Evolutionary conservation across 2,113 vertebrate genomes (phyloP), one percentile per base, ranked within the genome.

Genomic region (Cynoglossus semilaevis): DNA sequence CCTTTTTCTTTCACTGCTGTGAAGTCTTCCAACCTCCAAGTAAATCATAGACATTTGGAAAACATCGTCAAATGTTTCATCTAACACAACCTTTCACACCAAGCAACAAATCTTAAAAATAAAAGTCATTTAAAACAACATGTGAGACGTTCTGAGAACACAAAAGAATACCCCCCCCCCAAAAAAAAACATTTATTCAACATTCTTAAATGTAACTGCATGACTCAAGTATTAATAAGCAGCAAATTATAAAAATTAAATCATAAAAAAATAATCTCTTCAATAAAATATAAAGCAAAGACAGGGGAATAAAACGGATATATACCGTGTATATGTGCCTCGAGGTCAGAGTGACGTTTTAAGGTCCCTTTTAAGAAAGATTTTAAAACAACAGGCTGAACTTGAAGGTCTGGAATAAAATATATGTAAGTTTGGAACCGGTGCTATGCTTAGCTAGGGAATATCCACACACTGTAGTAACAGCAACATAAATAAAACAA

Each of bases 251-350:
- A 58, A 54, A 75, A 57, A 67, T 44, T 63, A 59, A 63, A 53
- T 1, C 15, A 73, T 70, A 66, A 68, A 79, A 67, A 75, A 68
- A 73, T 69, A 55, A 57, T 71, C 40, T 79, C 76, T 84, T 74
- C 75, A 85, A 86, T 79, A 72, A 73, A 70, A 74, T 15, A 22
- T 29, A 38, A 70, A 45, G 48, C 49, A 58, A 15, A 58, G 9
- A 55, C 15, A 49, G 65, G 15, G 49, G 51, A 42, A 40, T 65
- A 46, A 56, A 18, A 60, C 53, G 62, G 83, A 80, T 74, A 65
- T 46, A 38, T 67, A 53, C 58, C 37, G 48, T 71, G 59, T 34
- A 76, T 29, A 73, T 66, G 60, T 73, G 55, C 60, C 7, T 5
- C 38, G 13, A 9, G 38, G 42, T 41, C 12, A 29, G 12, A 37